A percentile compares a stretch with the other conserved stretches of the same genome.
Evolutionary conservation across 2,888 invertebrate species (phyloP).

Genomic region (Eupithecia dodoneata): DNA sequence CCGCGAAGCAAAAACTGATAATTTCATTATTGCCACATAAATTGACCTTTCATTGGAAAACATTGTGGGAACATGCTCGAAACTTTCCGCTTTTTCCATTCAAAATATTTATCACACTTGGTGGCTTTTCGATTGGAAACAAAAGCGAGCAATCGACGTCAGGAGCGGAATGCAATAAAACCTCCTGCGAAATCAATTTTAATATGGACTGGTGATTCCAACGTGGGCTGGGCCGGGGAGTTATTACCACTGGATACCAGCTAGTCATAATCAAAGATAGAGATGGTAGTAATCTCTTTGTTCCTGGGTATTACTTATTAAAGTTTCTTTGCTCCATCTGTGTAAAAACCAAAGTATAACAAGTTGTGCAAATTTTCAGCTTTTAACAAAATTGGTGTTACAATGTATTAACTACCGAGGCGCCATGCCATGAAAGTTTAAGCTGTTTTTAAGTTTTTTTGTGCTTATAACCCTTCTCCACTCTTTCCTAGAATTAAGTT

Average conservation of each 20-base stretch:
- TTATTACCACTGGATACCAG: slow-evolving; percentile 5
- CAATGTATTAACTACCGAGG: too few species aligned
- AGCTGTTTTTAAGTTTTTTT: too few species aligned
- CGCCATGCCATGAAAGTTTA: too few species aligned
- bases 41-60: slow-evolving; percentile 24
- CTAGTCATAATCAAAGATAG: too few species aligned
- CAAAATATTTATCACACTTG: slow-evolving; percentile 45
- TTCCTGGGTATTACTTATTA: too few species aligned
- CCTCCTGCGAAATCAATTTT: slow-evolving; percentile 67
- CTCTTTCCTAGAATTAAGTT: too few species aligned
- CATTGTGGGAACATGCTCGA: slow-evolving; percentile 18
- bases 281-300: too few species aligned
- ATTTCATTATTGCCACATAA: slow-evolving; percentile 20
- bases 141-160: slow-evolving; percentile 56
- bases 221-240: slow-evolving; percentile 12
- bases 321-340: too few species aligned
- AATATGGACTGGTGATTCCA: slow-evolving; percentile 54
- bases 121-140: slow-evolving; percentile 52
- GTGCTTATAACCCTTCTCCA: too few species aligned
- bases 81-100: slow-evolving; percentile 32
- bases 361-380: too few species aligned
- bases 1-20: slow-evolving; percentile 9
- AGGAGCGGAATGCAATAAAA: slow-evolving; percentile 59
- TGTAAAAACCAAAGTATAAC: too few species aligned
- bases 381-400: too few species aligned